Base-by-base conservation (phyloP, 1,140 invertebrate genomes). In the Acromyrmex charruanus region DNA sequence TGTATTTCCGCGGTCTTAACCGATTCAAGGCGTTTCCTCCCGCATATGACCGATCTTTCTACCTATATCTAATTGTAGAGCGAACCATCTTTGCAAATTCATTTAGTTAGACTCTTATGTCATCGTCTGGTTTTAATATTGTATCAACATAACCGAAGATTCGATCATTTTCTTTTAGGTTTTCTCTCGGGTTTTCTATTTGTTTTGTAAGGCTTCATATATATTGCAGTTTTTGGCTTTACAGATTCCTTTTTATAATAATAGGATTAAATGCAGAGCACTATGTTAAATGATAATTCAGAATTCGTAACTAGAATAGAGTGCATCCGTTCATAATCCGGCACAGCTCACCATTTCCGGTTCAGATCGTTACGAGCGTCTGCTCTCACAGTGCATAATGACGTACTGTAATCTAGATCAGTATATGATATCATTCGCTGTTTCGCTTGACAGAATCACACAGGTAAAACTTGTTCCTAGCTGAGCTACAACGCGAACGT, bases 301-400 rank as follows among this genome's bases (percentile, higher is more conserved):
- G 35, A 72, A 82, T 58, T 69, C 25, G 79, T n/a, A 7, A 39
- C 14, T 74, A 31, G 12, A 61, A 74, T 74, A 39, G 63, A 74
- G 39, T 71, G 53, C 66, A 71, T 58, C 31, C 79, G 58, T 51
- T 61, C 69, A 55, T 75, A 84, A 75, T 84, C 39, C 39, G 69
- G 44, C 18, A 16, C 63, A 28, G 61, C 39, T 53, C 51, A 25
- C 55, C 31, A 14, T 71, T 81, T 81, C 79, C 80, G 80, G 25
- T 75, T 35, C 39, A 49, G 39, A 3, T 35, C 28, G 87, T 92
- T 91, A 90, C 85, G 65, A 85, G 65, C 87, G 85, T 91, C 88
- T 89, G 90, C 79, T 91, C 88, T 84, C 80, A 72, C 75, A 84
- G 77, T 90, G 89, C 5, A 35, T 35, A 88, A 87, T 91, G 89